Evolutionary conservation across 2,888 invertebrate species (phyloP), one percentile per base, ranked within the genome.

Genomic region (Brassicogethes aeneus): DNA sequence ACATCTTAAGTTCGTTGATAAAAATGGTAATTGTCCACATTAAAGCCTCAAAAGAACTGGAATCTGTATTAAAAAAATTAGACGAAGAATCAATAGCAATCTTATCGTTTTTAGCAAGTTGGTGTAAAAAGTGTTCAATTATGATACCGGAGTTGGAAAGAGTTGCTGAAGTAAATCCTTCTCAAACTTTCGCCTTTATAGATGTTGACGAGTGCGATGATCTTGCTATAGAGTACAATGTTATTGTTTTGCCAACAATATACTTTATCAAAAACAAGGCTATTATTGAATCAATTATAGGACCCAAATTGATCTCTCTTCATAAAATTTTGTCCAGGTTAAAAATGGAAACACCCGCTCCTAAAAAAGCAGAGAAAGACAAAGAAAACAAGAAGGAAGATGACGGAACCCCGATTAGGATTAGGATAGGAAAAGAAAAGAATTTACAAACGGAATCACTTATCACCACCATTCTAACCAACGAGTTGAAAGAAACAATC

Each of bases 21-120:
- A n/a, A n/a, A n/a, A n/a, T n/a, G n/a, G n/a, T n/a, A n/a, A n/a
- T n/a, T n/a, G n/a, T n/a, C n/a, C n/a, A n/a, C n/a, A n/a, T n/a
- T n/a, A n/a, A n/a, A n/a, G n/a, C n/a, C n/a, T n/a, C n/a, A n/a
- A n/a, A n/a, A n/a, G n/a, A n/a, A n/a, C n/a, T n/a, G n/a, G n/a
- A n/a, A n/a, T n/a, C n/a, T n/a, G n/a, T n/a, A n/a, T n/a, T n/a
- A n/a, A n/a, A n/a, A n/a, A n/a, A n/a, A n/a, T n/a, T n/a, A n/a
- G n/a, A n/a, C n/a, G 23, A 23, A 10, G 13, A 32, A 3, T n/a
- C 17, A 17, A 5, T 40, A 10, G 12, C 36, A 16, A 12, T 14
- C 16, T 36, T 39, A 17, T 2, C 16, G 14, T 32, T 32, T 32
- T 32, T 10, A 5, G 32, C 32, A 32, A 32, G 8, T 13, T 32